Evolutionary conservation across 2,113 vertebrate genomes (phyloP), one percentile per base, ranked within the genome.

Genomic region (Spermophilus dauricus): DNA sequence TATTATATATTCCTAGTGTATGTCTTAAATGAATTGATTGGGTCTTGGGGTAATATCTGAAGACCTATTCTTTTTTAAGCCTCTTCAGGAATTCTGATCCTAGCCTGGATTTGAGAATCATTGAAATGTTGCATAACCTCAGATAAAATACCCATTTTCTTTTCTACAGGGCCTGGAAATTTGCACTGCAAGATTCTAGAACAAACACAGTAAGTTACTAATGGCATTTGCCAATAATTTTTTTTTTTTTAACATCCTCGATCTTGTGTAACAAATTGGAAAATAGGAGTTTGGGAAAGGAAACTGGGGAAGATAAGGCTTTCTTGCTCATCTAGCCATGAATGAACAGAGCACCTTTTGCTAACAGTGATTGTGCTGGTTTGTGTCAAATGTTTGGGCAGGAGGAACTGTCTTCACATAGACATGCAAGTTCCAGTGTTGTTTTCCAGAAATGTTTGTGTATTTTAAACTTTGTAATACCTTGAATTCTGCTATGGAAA

Each of bases 161-260:
- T 96, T 87, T 87, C 80, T 76, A 14, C 93, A 99, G 99, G 96
- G 99, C 99, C 65, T 99, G 99, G 99, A 99, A 99, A 95, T 98
- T 99, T 97, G 98, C 98, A 97, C 98, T 99, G 39, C 98, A 98
- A 86, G 99, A 99, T 12, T 98, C 99, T 90, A 98, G 99, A 96
- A 99, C 98, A 94, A 99, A 98, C 89, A 97, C 98, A n/a, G 99
- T 99, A 98, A 99, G 98, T 98, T 51, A 53, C 72, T 88, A 14
- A 22, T 34, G 48, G 70, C 39, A 32, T 1, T 89, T 51, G 28
- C 6, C 37, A 45, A 34, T 32, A 14, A 8, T 63, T 11, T 9
- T 89, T 95, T 94, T 82, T 45, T 45, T 45, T 45, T 45, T 9
- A 9, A 48, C 1, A 0, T 89, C 42, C 5, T 32, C 32, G 14